phyloP scores from a whole-genome alignment of 2,113 vertebrate genomes.

The Lutjanus erythropterus region DNA sequence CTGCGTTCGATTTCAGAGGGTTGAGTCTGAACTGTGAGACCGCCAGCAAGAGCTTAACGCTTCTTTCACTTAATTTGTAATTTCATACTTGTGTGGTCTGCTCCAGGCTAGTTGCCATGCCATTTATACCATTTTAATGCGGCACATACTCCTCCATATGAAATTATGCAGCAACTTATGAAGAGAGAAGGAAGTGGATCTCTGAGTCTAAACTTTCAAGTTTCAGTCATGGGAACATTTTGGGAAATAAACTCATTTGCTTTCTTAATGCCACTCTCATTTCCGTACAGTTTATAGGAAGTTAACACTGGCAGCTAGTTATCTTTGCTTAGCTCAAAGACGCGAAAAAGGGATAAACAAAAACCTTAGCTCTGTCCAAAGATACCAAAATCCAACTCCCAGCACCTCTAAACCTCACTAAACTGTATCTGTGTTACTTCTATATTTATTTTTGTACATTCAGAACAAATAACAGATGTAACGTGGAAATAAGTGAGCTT shows the following conservation, averaged over 20 bases:
- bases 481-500: too few species aligned
- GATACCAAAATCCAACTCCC: neutral
- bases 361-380: neutral
- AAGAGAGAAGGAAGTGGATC: neutral
- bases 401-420: neutral
- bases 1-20: neutral
- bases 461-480: too few species aligned
- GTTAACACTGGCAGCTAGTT: too few species aligned
- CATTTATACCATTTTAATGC: constrained; percentile 13
- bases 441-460: neutral
- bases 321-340: neutral
- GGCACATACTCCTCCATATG: constrained; percentile 3
- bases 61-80: constrained; percentile 31
- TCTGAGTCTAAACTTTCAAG: neutral
- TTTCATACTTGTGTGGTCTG: constrained; percentile 5
- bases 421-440: too few species aligned
- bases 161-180: constrained; percentile 1
- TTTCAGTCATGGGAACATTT: neutral
- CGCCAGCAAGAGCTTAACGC: neutral
- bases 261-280: neutral
- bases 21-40: neutral
- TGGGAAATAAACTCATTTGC: neutral
- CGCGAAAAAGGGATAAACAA: neutral
- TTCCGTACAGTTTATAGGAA: neutral
- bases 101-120: neutral